phyloP scores from a whole-genome alignment of 2,113 vertebrate genomes.

The Pipa parva region DNA sequence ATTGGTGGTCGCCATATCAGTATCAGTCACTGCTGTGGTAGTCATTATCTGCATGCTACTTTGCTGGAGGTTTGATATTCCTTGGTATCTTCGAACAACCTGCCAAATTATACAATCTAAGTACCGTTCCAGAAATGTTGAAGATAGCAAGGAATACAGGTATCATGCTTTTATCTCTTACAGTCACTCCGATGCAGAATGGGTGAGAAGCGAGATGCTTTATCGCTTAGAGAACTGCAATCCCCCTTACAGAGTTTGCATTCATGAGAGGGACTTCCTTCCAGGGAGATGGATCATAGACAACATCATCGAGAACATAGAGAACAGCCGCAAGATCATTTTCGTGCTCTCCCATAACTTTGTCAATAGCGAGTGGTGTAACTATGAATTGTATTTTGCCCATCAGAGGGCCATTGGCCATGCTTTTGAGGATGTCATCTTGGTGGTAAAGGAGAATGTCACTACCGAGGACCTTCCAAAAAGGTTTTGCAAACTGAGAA shows the following conservation, averaged over 20 bases:
- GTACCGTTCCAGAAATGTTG: conserved; percentile 57
- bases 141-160: not conserved
- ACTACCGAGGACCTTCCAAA: conserved; percentile 63
- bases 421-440: conserved; percentile 66
- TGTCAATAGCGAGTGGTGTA: conserved; percentile 83
- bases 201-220: conserved; percentile 71
- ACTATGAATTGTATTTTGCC: conserved; percentile 82
- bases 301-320: conserved; percentile 83
- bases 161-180: conserved; percentile 84
- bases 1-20: conserved; percentile 63
- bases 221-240: conserved; percentile 60
- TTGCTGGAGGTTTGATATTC: conserved; percentile 69
- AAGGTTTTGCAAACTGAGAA: conserved; percentile 73
- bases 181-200: conserved; percentile 69
- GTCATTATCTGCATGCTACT: conserved; percentile 48
- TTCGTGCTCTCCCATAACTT: conserved; percentile 74
- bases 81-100: conserved; percentile 72
- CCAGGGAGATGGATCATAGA: conserved; percentile 83
- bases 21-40: conserved; percentile 55
- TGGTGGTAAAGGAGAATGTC: conserved; percentile 74
- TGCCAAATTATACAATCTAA: conserved; percentile 64
- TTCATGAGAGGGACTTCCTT: conserved; percentile 79
- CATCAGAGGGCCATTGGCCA: conserved; percentile 75
- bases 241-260: conserved; percentile 71
- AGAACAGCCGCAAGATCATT: conserved; percentile 75